These are phyloP conservation scores for Sussaba pulchella DNA, from an alignment of 2,888 invertebrate genomes.

Conservation along the genomic window DNA sequence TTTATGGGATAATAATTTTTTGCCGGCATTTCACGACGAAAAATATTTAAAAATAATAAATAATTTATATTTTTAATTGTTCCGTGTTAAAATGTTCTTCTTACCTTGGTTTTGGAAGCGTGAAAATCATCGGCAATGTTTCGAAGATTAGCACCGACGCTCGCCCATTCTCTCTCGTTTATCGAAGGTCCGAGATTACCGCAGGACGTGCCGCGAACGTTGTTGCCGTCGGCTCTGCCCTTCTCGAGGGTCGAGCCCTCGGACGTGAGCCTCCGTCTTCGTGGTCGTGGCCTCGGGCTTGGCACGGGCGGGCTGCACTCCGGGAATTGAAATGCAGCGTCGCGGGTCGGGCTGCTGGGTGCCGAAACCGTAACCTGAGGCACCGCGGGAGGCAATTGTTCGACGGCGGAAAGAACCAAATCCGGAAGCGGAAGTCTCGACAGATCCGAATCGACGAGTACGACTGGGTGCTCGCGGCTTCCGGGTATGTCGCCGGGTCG, in stretches of 20 bases:
- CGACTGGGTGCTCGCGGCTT: constrained; percentile 78
- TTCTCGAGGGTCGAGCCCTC: constrained; percentile 80
- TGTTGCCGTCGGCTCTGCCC: constrained; percentile 70
- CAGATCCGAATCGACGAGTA: constrained; percentile 81
- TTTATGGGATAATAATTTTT: too few relatives aligned
- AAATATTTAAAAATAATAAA: too few relatives aligned
- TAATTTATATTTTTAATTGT: too few relatives aligned
- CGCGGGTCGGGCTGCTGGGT: constrained; percentile 82
- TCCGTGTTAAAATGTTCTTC: not conserved
- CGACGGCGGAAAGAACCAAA: constrained; percentile 81
- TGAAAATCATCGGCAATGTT: constrained; percentile 83
- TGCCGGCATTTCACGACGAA: too few relatives aligned
- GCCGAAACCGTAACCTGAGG: constrained; percentile 83
- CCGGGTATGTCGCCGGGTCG: constrained; percentile 75
- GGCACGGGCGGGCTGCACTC: constrained; percentile 81
- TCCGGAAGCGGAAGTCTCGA: constrained; percentile 81
- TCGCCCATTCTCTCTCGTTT: constrained; percentile 81
- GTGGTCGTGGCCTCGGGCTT: constrained; percentile 82
- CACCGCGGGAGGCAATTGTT: constrained; percentile 79
- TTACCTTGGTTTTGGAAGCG: constrained; percentile 82
- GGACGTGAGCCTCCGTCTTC: constrained; percentile 81
- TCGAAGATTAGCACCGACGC: constrained; percentile 81
- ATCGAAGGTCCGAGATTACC: constrained; percentile 75
- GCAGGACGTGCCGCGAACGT: constrained; percentile 71
- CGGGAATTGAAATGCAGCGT: constrained; percentile 83